Base-by-base conservation (phyloP, 2,113 vertebrate species). In the Caracal caracal region DNA sequence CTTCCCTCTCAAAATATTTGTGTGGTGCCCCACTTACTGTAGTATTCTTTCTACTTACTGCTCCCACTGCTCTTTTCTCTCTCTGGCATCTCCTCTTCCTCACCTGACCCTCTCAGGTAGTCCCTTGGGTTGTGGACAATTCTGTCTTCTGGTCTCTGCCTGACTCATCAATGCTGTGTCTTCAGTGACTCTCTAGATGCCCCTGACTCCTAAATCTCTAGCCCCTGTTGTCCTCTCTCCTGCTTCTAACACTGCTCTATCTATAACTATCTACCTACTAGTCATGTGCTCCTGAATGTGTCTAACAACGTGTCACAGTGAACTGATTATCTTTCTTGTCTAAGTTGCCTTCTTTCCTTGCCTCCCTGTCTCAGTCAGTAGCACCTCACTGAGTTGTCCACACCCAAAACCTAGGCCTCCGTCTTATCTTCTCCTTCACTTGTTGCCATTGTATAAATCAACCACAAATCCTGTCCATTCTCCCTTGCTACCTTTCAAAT, bases 1-100 rank as follows among this genome's bases (percentile, higher is more conserved):
- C 30, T 73, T 68, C 43, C 15, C 56, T 59, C 68, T 91, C 12
- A 13, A 79, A 63, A 20, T 53, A 43, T 9, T 56, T 68, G 59
- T 12, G 10, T 8, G 4, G 28, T 1, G 1, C 8, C 66, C 11
- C 10, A 33, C n/a, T 43, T 40, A 4, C 33, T 22, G 11, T 19
- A 16, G 10, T 15, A 43, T 65, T 51, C 28, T 61, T 61, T 43
- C 61, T 51, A 3, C 40, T 81, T 51, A 4, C 40, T 71, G 8
- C 16, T 86, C 49, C 35, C 49, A 20, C 49, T 26, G 4, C 0
- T 33, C 49, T 6, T 19, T 43, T 26, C 10, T 61, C 3, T 10
- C 15, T 7, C 43, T 82, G 26, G 53, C 0, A 8, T 26, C n/a
- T 24, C 30, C 16, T 24, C 35, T 40, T 84, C 53, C 43, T 73